Base-by-base conservation (phyloP, 2,113 vertebrate genomes). In the Neofelis nebulosa region DNA sequence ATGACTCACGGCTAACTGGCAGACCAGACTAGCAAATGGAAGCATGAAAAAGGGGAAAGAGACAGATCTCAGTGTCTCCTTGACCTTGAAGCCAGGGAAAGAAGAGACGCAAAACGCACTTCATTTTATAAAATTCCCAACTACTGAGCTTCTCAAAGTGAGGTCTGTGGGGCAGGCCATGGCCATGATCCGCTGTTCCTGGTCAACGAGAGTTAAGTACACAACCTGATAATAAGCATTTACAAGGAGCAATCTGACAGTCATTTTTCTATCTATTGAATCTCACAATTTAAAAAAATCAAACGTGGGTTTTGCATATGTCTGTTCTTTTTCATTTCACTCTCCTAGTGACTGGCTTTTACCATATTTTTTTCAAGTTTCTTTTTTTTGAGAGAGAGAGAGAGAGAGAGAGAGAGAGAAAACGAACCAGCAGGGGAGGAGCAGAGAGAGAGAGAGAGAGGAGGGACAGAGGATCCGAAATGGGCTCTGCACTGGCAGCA, bases 251-350 rank as follows among this genome's bases (percentile, higher is more conserved):
- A 10, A 61, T 19, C 2, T 38, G 31, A 36, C 15, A 57, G 25
- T 68, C 4, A 7, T 41, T 66, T 57, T 69, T 78, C 0, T 41
- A 73, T 66, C 61, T 73, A 25, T 10, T 29, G 63, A 65, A 33
- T 61, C 12, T 48, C 12, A 63, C 27, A 31, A 27, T 14, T 13
- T 33, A 55, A 86, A 50, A 66, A 66, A 52, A 78, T 29, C 36
- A 50, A 38, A 33, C 33, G 69, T 38, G 16, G 12, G 36, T 33
- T 48, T 38, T 69, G 2, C 36, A 0, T 11, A 6, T 68, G 18
- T 79, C 23, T 65, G 12, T 41, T 95, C 78, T 91, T 84, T 93
- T 92, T 71, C 69, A 69, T 23, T 90, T 97, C 23, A 55, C 63
- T 68, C 74, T 41, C 76, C 68, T 90, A 74, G 38, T 63, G 57